Conservation (phyloP, 2,888 invertebrate genomes). For the Tortrix viridana region DNA sequence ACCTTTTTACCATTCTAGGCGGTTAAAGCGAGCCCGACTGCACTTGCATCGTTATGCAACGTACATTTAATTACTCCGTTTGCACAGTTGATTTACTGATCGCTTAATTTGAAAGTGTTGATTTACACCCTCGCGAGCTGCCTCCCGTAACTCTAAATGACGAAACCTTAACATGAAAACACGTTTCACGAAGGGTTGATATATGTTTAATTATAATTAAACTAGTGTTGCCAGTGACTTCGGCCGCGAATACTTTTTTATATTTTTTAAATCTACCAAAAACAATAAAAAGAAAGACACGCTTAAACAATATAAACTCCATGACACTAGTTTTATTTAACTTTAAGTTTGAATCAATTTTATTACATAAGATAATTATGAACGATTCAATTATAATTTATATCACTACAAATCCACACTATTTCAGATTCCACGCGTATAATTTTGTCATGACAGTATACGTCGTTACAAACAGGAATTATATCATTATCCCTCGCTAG, state of each 20-base stretch:
- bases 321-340: no score
- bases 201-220: no score
- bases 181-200: no score
- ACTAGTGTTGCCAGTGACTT: no score
- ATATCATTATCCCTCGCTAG: conserved; percentile 58
- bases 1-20: not conserved
- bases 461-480: conserved; percentile 48
- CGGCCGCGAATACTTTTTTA: no score
- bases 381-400: no score
- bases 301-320: no score
- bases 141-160: conserved; percentile 51
- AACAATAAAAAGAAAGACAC: no score
- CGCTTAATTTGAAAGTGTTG: conserved; percentile 71
- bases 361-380: no score
- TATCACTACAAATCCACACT: conserved; percentile 45
- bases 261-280: no score
- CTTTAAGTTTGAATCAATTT: no score
- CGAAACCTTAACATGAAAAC: conserved; percentile 31
- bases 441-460: conserved; percentile 58
- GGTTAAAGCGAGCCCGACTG: conserved; percentile 9
- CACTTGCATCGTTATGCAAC: conserved; percentile 52
- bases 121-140: conserved; percentile 61
- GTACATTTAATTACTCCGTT: conserved; percentile 71
- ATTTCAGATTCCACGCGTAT: conserved; percentile 52
- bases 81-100: conserved; percentile 68